These are phyloP conservation scores for Pandion haliaetus DNA, from an alignment of 2,113 vertebrate genomes.

Conservation along the genomic window DNA sequence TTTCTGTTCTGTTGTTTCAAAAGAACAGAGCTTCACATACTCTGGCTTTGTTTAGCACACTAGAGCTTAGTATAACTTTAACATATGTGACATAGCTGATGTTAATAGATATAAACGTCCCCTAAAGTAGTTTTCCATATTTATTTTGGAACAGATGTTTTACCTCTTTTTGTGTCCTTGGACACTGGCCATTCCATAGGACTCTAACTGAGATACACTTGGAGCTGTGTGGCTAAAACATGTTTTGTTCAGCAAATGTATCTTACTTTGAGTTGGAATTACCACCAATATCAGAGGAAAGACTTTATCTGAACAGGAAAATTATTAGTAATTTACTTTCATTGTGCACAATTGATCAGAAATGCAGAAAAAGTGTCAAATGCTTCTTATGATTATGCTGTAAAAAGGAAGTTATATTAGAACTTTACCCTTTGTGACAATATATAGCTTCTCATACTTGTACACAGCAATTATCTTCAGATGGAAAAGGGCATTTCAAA, in stretches of 20 bases:
- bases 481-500: not conserved
- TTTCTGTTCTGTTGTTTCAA: not conserved
- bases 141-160: conserved; percentile 55
- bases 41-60: not conserved
- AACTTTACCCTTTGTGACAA: not conserved
- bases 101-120: not conserved
- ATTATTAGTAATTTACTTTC: not conserved
- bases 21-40: not conserved
- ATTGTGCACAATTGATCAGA: not conserved
- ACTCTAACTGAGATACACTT: not conserved
- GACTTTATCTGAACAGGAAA: not conserved
- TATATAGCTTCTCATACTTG: not conserved
- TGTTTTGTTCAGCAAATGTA: not conserved
- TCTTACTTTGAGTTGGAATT: not conserved
- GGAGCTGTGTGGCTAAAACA: not conserved
- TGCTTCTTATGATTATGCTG: not conserved
- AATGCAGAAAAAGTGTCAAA: not conserved
- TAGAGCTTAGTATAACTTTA: conserved; percentile 11
- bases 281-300: not conserved
- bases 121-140: conserved; percentile 42
- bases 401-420: not conserved
- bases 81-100: conserved; percentile 51
- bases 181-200: not conserved
- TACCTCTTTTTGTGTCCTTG: conserved; percentile 20
- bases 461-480: not conserved